These are phyloP conservation scores for Andrena dorsata DNA, from an alignment of 2,888 invertebrate species.

Conservation along the genomic window DNA sequence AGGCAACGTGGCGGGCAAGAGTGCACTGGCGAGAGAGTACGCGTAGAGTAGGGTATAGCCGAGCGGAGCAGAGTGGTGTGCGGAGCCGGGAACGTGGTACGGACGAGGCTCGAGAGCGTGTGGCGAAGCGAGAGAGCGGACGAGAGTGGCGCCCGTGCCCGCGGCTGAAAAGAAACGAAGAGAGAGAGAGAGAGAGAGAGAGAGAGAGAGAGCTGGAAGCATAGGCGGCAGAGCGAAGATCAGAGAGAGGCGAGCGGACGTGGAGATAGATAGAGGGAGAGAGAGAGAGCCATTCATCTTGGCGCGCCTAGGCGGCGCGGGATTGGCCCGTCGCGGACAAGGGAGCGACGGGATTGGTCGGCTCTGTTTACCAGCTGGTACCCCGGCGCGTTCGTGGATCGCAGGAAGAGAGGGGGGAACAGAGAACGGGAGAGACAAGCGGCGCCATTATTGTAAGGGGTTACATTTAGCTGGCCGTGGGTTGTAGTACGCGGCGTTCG, in stretches of 20 bases:
- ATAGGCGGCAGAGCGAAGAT: slow-evolving; percentile 65
- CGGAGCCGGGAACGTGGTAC: slow-evolving; percentile 44
- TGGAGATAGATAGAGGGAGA: slow-evolving; percentile 58
- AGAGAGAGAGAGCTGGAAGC: slow-evolving; percentile 66
- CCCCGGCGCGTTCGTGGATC: slow-evolving; percentile 77
- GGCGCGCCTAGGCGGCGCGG: slow-evolving; percentile 82
- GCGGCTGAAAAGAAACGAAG: slow-evolving; percentile 55
- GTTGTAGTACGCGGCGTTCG: slow-evolving; percentile 88
- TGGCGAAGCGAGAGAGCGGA: slow-evolving; percentile 52
- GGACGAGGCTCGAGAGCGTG: slow-evolving; percentile 52
- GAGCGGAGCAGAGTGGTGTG: slow-evolving; percentile 28
- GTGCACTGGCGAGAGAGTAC: slow-evolving; percentile 64
- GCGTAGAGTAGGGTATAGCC: slow-evolving; percentile 46
- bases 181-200: too few relatives aligned
- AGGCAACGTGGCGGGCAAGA: slow-evolving; percentile 76
- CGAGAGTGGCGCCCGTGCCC: slow-evolving; percentile 55
- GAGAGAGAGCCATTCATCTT: slow-evolving; percentile 84
- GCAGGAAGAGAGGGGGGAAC: slow-evolving; percentile 76
- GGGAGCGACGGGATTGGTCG: slow-evolving; percentile 81
- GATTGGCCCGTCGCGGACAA: slow-evolving; percentile 83
- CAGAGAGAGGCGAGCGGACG: slow-evolving; percentile 82
- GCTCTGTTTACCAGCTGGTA: slow-evolving; percentile 86
- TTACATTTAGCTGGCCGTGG: slow-evolving; percentile 86
- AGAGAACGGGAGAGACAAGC: slow-evolving; percentile 86
- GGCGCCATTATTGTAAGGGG: slow-evolving; percentile 86